Percentiles rank a stretch among this genome's conserved stretches.
Evolutionary conservation across 2,113 vertebrate species (phyloP).

Genomic region (Gallinago paraguaiae): DNA sequence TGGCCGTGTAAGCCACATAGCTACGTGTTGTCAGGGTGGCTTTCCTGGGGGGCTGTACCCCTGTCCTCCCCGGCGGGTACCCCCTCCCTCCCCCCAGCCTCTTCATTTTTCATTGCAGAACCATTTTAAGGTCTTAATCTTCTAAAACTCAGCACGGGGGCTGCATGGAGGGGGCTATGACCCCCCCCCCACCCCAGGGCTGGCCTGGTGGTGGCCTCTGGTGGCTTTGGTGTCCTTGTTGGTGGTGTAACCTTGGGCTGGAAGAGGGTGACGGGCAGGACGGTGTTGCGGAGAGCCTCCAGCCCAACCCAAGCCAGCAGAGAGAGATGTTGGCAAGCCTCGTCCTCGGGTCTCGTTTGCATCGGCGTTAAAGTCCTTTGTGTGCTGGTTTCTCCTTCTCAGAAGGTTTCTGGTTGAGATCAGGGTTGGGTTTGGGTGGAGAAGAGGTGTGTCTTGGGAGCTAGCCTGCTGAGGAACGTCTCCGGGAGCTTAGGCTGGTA

Average conservation of each 20-base stretch:
- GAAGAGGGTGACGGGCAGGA: neutral
- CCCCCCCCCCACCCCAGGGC: accelerated
- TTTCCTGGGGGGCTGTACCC: neutral
- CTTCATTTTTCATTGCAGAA: neutral
- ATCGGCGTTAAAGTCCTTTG: neutral
- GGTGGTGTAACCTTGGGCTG: neutral
- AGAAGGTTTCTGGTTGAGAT: neutral
- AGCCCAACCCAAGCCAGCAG: neutral
- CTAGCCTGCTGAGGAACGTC: neutral
- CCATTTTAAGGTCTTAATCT: neutral
- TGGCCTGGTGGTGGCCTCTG: neutral
- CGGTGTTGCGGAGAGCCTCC: neutral
- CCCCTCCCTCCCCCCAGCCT: neutral
- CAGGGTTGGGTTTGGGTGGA: constrained; percentile 13
- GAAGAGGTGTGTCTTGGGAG: constrained; percentile 6
- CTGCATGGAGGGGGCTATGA: too few species aligned
- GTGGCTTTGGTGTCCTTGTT: neutral
- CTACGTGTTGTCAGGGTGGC: neutral
- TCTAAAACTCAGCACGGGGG: accelerated
- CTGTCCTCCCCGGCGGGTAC: accelerated
- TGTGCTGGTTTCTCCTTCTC: constrained; percentile 19
- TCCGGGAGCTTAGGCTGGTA: neutral
- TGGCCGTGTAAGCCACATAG: neutral
- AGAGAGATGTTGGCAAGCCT: neutral
- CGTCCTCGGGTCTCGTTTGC: neutral